phyloP scores from a whole-genome alignment of 2,113 vertebrate species.

The Nibea coibor region DNA sequence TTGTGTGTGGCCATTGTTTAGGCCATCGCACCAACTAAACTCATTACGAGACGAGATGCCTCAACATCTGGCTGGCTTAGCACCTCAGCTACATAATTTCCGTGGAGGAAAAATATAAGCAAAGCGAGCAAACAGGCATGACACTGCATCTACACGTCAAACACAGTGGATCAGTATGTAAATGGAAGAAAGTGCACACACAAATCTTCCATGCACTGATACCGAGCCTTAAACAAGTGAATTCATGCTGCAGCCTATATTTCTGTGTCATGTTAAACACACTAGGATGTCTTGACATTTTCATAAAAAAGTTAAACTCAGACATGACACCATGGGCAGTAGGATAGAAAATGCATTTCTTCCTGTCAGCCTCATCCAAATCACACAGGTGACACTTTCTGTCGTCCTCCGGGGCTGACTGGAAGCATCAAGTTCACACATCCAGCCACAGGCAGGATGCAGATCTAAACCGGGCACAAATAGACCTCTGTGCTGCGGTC shows the following conservation, averaged over 20 bases:
- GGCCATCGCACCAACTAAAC: not conserved
- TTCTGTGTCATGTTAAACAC: not conserved
- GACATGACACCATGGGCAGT: not conserved
- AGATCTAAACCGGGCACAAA: constrained; percentile 6
- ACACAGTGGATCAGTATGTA: not conserved
- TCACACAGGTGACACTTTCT: constrained; percentile 23
- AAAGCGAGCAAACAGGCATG: not conserved
- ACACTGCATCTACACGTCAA: not conserved
- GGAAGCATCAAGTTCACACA: not conserved
- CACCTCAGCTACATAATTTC: not conserved
- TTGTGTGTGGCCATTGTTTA: not conserved
- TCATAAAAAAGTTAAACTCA: not conserved
- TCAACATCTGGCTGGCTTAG: constrained; percentile 7
- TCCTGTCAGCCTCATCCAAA: not conserved
- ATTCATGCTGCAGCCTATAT: not conserved
- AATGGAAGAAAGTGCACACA: not conserved
- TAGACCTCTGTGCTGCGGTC: constrained; percentile 5
- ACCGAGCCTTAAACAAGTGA: not conserved
- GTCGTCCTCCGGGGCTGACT: constrained; percentile 14
- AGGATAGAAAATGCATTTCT: not conserved
- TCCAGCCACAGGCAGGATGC: constrained; percentile 9
- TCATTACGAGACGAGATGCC: constrained; percentile 14
- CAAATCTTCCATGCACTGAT: not conserved
- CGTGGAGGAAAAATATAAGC: not conserved
- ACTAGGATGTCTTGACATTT: not conserved